Base-by-base conservation (phyloP, 2,113 vertebrate genomes). In the Microcebus tavaratra region DNA sequence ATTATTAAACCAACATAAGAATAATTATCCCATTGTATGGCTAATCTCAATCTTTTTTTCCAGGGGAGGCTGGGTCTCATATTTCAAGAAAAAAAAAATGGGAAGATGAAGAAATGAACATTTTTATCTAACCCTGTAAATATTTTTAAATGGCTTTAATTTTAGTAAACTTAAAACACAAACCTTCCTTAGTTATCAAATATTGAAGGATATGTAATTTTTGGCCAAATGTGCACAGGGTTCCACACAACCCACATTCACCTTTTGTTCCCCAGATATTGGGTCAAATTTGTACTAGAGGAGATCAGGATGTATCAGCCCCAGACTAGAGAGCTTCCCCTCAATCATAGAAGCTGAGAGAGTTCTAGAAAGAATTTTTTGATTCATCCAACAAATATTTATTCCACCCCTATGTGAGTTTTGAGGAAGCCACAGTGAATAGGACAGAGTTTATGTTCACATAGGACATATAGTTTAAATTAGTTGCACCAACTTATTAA, bases 311-410 rank as follows among this genome's bases (percentile, higher is more conserved):
- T 42, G 31, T 31, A 2, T n/a, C 21, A 80, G n/a, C 1, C 3
- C 2, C n/a, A 73, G 29, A 70, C 21, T 34, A 34, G 11, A 94
- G 29, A 18, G 29, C 2, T 91, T 3, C 8, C 17, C 14, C 59
- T 59, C 57, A 29, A 72, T 93, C 76, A 89, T 31, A 91, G 65
- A 97, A 80, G 67, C 61, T 83, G 65, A 95, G 48, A 90, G 23
- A 78, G 27, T 92, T 68, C 25, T 39, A 59, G 45, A 86, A 65
- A 68, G 50, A 18, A 14, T 29, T 42, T 12, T 31, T 78, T 82
- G 18, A 75, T 57, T 81, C 31, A 88, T 65, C 11, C 80, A 91
- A 90, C 63, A 73, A 73, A 75, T 75, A 84, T 31, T 73, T 90
- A 86, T 67, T 42, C 20, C 79, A 20, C 8, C 72, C 4, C 12